Evolutionary conservation across 2,888 invertebrate genomes (phyloP).

Genomic region (Nomada fabriciana): DNA sequence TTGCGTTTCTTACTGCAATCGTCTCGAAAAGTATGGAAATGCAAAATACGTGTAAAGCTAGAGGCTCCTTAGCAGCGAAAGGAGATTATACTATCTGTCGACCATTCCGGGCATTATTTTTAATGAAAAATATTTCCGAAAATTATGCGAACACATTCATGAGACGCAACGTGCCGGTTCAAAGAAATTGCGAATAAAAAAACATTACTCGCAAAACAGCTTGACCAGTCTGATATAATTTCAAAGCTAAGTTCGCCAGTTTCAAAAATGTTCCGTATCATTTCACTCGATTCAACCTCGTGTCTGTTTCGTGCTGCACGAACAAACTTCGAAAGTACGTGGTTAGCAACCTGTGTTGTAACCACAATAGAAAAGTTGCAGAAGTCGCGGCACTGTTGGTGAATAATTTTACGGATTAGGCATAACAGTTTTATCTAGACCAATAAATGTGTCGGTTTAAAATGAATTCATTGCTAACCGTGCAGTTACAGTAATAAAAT

Average conservation of each 20-base stretch:
- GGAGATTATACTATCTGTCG: background rate
- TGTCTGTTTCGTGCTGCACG: background rate
- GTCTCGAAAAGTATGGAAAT: background rate
- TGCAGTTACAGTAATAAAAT: background rate
- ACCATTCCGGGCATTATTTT: background rate
- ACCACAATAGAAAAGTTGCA: background rate
- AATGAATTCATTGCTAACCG: background rate
- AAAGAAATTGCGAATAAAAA: no score
- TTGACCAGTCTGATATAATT: background rate
- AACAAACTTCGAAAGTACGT: background rate
- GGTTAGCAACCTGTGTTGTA: background rate
- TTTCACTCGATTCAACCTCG: background rate
- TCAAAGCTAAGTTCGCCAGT: background rate
- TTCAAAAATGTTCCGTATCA: background rate
- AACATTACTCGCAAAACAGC: no score
- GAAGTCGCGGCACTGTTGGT: background rate
- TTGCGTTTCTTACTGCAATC: background rate
- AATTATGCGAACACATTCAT: background rate
- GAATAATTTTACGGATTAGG: conserved; percentile 2
- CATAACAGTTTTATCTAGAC: background rate
- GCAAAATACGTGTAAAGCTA: background rate
- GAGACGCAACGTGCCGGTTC: no score
- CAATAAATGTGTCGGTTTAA: background rate
- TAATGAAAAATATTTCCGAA: background rate
- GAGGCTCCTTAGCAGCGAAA: no score